phyloP scores from a whole-genome alignment of 2,888 invertebrate genomes.

The Balanococcus diminutus region DNA sequence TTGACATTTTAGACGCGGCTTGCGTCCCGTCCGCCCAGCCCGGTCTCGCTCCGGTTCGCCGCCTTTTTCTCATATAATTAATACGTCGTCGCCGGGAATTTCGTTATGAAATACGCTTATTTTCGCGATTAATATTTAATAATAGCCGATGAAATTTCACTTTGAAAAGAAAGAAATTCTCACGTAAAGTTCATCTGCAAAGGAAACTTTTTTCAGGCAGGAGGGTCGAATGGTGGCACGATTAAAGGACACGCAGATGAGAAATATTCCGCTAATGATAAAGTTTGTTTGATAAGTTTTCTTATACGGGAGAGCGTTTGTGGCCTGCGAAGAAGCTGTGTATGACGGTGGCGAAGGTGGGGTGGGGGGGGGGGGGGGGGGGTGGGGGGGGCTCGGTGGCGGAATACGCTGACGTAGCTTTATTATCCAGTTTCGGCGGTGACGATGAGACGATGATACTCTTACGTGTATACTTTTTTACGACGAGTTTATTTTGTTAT shows the following conservation, averaged over 20 bases:
- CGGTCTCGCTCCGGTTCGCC: not conserved
- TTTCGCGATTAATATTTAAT: conserved; percentile 29
- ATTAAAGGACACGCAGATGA: not conserved
- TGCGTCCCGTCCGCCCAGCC: not conserved
- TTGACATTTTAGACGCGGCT: not conserved
- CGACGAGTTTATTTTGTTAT: not conserved
- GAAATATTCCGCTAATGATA: not conserved
- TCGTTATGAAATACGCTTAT: not conserved
- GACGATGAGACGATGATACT: not conserved
- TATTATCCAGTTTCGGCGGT: not conserved
- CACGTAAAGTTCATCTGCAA: not conserved
- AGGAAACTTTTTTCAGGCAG: not conserved
- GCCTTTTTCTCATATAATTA: not conserved
- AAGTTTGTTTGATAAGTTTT: conserved; percentile 15
- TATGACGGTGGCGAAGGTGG: not conserved
- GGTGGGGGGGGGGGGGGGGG: not conserved
- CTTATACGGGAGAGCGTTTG: not conserved
- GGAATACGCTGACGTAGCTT: not conserved
- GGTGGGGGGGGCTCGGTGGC: not conserved
- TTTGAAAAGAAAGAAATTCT: conserved; percentile 21
- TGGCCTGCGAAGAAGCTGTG: too few species aligned
- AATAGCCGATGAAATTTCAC: conserved; percentile 18
- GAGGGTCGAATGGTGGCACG: not conserved
- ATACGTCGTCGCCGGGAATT: not conserved
- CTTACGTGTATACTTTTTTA: not conserved